Evolutionary conservation across 2,797 vertebrate species (phyloP), one percentile per base, ranked within the genome.

Genomic region (Girardinus metallicus): DNA sequence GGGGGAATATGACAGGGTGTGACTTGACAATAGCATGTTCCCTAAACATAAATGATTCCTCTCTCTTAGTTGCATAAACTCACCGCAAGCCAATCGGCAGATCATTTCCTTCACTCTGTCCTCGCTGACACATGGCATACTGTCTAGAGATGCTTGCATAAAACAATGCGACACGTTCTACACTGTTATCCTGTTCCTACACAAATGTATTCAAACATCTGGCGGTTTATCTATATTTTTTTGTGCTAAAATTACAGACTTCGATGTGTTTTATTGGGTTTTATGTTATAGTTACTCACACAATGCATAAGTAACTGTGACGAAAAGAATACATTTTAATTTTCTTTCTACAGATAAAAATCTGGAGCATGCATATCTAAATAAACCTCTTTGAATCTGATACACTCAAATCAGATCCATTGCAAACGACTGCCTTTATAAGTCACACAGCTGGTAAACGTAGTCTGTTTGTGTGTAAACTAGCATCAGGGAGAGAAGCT

Each of bases 1-100:
- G 1, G 75, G 89, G 74, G 55, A 36, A 62, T 46, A 73, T 46
- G 77, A 73, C 75, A 23, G 41, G 79, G 85, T 29, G 55, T 85
- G 74, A 80, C 79, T 55, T 79, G 29, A 64, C 64, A 53, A 16
- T 75, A 70, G 5, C 49, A 1, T 60, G 18, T 53, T 79, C 74
- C 43, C 53, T 74, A 43, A 1, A 57, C 13, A 64, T 70, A 53
- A 80, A 68, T 23, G 21, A 44, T 18, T 55, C 57, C 15, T 44
- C 62, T 47, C 74, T 43, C 74, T 72, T 21, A 71, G 43, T 76
- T 78, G 34, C 81, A 31, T 47, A 83, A 86, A 79, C 2, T 13
- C 60, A 39, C 46, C 74, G 76, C 79, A 77, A 74, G 76, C 73
- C 76, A 79, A 53, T 75, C 43, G 60, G 8, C 1, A 1, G 44